Evolutionary conservation across 1,140 invertebrate species (phyloP), one percentile per base, ranked within the genome.

Genomic region (Dolichoris vasculosae): DNA sequence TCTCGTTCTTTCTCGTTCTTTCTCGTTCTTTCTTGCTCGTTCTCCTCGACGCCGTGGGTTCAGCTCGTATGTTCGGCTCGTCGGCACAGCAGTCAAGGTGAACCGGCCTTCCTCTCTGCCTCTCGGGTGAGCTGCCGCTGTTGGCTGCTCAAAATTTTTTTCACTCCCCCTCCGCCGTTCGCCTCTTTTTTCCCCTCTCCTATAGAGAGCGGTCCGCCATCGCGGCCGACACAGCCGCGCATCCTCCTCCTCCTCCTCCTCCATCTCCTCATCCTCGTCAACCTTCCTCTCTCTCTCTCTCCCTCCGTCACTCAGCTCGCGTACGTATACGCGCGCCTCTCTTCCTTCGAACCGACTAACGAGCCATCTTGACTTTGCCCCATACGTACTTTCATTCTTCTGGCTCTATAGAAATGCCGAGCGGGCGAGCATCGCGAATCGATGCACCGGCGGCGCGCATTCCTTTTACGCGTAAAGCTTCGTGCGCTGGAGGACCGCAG

Each of bases 21-120:
- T 82, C 38, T 4, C 48, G 26, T 63, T 32, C 63, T 63, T 40
- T 40, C 40, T n/a, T n/a, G 79, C 43, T 51, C 48, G 7, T n/a
- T n/a, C n/a, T n/a, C n/a, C 38, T 51, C 11, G 48, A 23, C 4
- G 40, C 75, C 3, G 76, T 11, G 15, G 55, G 32, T 30, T 32
- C 63, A 32, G 63, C 91, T 51, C 11, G 35, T 71, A 71, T 11
- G 35, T 40, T 71, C 15, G 89, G 88, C 90, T 88, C 90, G 88
- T 88, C 90, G 64, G 80, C 85, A 80, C 63, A 87, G 89, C 90
- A 91, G 90, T 92, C 92, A 93, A 93, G 92, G 92, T 93, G 90
- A 93, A 93, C 92, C 91, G 86, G 92, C 89, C 89, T 89, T 84
- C 83, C 67, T 80, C 89, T 89, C 87, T 89, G 87, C 76, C 85